These are phyloP conservation scores for Scolopax bukidnonensis DNA, from an alignment of 2,797 vertebrate species.

Conservation along the genomic window DNA sequence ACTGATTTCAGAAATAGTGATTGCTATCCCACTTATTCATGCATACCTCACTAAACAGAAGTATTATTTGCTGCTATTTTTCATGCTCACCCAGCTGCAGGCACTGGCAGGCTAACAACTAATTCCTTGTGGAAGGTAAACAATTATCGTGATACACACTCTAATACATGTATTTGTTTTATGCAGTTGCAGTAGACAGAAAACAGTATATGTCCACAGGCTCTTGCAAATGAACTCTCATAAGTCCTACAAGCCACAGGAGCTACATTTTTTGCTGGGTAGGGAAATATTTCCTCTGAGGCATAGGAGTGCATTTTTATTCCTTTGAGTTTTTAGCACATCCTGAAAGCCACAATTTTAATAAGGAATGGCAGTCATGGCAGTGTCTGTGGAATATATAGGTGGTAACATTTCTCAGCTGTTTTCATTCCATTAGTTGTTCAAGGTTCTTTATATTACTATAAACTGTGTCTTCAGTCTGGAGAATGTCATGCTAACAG, in stretches of 20 bases:
- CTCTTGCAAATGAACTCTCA: background rate
- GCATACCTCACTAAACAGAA: background rate
- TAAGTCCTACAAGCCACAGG: background rate
- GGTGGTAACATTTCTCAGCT: background rate
- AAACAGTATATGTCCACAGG: background rate
- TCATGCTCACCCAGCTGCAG: background rate
- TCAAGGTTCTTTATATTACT: background rate
- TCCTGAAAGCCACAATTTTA: background rate
- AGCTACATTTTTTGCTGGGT: background rate
- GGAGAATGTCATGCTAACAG: background rate
- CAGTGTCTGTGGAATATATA: background rate
- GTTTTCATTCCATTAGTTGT: conserved; percentile 27
- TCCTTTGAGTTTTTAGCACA: background rate
- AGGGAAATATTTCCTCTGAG: background rate
- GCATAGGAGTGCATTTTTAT: background rate
- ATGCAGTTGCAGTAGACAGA: background rate
- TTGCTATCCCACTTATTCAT: background rate
- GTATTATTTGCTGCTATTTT: background rate
- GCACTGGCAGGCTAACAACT: background rate
- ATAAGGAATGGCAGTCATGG: background rate
- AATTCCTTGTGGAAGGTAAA: background rate
- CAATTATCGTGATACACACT: background rate
- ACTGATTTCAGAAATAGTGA: background rate
- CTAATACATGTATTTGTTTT: background rate
- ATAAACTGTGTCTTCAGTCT: background rate